Conservation (phyloP, 2,113 vertebrate species). For the Crotophaga sulcirostris region DNA sequence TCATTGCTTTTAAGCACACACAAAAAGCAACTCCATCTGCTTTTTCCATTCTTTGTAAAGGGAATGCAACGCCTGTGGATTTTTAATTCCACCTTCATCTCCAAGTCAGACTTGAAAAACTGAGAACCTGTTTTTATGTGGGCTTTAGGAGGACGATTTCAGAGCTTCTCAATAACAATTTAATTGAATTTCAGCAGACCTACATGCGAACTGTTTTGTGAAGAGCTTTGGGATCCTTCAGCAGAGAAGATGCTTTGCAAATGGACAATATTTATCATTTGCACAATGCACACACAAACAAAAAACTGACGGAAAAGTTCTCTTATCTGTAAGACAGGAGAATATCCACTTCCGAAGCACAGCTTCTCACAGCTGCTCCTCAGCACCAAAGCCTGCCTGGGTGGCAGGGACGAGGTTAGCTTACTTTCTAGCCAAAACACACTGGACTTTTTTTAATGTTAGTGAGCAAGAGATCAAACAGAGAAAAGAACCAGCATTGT, state of each 20-base stretch:
- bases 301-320: background rate
- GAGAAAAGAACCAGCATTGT: background rate
- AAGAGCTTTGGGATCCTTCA: constrained; percentile 8
- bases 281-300: background rate
- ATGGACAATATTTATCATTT: background rate
- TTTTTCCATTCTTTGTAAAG: constrained; percentile 7
- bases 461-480: background rate
- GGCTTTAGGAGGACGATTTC: background rate
- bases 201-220: background rate
- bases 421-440: background rate
- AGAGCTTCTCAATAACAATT: background rate
- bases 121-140: background rate
- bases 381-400: background rate
- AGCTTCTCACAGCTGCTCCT: background rate
- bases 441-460: background rate
- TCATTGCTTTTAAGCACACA: background rate
- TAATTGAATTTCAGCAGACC: background rate
- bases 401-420: background rate
- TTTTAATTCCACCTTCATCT: constrained; percentile 18
- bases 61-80: background rate
- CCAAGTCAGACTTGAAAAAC: constrained; percentile 1
- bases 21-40: constrained; percentile 12
- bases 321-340: background rate
- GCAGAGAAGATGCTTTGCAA: background rate
- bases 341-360: background rate